Evolutionary conservation across 1,140 invertebrate species (phyloP).

Genomic region (Drosophila quadrilineata): DNA sequence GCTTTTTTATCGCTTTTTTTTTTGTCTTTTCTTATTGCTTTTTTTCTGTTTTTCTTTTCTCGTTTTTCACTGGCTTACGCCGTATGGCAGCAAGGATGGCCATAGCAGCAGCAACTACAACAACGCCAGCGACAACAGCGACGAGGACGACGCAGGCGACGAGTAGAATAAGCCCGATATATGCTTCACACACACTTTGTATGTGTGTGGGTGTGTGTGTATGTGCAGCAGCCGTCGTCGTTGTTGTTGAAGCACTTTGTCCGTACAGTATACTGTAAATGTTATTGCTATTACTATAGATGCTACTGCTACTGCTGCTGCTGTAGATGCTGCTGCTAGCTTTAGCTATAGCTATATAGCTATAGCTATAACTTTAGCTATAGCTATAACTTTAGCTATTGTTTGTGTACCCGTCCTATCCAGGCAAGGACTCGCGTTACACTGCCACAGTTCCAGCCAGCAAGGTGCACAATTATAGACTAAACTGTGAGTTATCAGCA

Average conservation of each 20-base stretch:
- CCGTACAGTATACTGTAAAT: constrained; percentile 23
- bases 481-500: constrained; percentile 52
- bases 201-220: constrained; percentile 34
- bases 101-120: constrained; percentile 27
- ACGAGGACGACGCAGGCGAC: constrained; percentile 1
- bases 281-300: constrained; percentile 13
- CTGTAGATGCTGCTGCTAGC: constrained; percentile 31
- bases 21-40: neutral
- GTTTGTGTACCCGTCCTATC: constrained; percentile 76
- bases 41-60: constrained; percentile 32
- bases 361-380: constrained; percentile 10
- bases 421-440: constrained; percentile 80
- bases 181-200: constrained; percentile 28
- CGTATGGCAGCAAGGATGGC: constrained; percentile 57
- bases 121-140: constrained; percentile 19
- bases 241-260: constrained; percentile 28
- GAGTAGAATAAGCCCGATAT: constrained; percentile 28
- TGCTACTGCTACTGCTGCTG: constrained; percentile 7
- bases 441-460: constrained; percentile 76
- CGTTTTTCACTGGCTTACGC: constrained; percentile 48
- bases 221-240: constrained; percentile 45
- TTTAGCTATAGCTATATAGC: constrained; percentile 16
- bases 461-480: constrained; percentile 80
- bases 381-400: constrained; percentile 28
- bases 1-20: constrained; percentile 19